Evolutionary conservation across 2,797 vertebrate genomes (phyloP), one percentile per base, ranked within the genome.

Genomic region (Todus mexicanus): DNA sequence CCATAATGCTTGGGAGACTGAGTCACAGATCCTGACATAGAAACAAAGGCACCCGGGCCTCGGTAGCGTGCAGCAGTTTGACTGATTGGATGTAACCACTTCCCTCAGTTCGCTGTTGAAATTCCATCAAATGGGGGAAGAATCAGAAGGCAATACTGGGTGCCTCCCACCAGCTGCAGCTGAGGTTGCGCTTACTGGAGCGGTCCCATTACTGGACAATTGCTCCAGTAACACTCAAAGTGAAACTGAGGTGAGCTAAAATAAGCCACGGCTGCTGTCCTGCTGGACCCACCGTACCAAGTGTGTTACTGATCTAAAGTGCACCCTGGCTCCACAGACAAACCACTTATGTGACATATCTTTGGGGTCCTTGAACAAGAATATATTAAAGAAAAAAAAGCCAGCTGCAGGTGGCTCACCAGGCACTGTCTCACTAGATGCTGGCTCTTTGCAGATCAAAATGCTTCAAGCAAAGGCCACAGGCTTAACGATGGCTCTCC

Each of bases 281-380:
- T 8, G 10, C 11, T 43, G 1, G 0, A n/a, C 10, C 31, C 45
- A 42, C 29, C 29, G 13, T 10, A 12, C 1, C 0, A 19, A 43
- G 25, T 15, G 4, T 3, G 35, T 31, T 64, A 60, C n/a, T 60
- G 40, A 23, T n/a, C 59, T 72, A 2, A 48, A 59, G 65, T 31
- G 21, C 40, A 33, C 18, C 18, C 10, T n/a, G 47, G 35, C 37
- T 60, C 56, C 51, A 17, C 0, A 4, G 68, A n/a, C 38, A 54
- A 29, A 48, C 17, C 65, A 21, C 35, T 11, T 50, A 23, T 4
- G 15, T 22, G 40, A 50, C 59, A 68, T 13, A 14, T 43, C 27
- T 40, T 70, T 21, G 6, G 1, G 77, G 38, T 31, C 25, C 35
- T 33, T 48, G 12, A 81, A 45, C 23, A 43, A 51, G n/a, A n/a